Evolutionary conservation across 1,140 invertebrate genomes (phyloP).

Genomic region (Drosophila paulistorum): DNA sequence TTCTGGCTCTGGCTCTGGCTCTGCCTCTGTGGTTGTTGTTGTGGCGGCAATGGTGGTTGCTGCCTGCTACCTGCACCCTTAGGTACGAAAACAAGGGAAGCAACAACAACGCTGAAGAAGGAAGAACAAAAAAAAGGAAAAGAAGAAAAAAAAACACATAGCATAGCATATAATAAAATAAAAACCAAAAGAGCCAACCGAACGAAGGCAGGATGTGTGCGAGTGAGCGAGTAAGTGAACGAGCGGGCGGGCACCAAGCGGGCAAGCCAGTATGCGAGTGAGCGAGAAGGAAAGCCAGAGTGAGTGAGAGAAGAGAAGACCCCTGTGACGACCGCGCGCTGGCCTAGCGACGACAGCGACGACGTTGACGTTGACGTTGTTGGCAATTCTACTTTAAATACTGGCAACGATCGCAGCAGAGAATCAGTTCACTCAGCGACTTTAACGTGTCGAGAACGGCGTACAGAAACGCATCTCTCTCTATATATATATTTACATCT

Average conservation of each 20-base stretch:
- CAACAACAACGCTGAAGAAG: neutral
- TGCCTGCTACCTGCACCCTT: slow-evolving; percentile 78
- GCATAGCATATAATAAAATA: slow-evolving; percentile 26
- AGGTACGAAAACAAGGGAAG: slow-evolving; percentile 30
- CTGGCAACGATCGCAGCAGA: slow-evolving; percentile 81
- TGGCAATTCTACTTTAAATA: slow-evolving; percentile 82
- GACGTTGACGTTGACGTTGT: slow-evolving; percentile 41
- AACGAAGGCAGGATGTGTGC: slow-evolving; percentile 40
- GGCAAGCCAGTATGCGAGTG: slow-evolving; percentile 16
- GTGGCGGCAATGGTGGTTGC: slow-evolving; percentile 83
- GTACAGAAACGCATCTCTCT: slow-evolving; percentile 12
- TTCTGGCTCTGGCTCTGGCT: neutral
- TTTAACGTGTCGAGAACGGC: slow-evolving; percentile 81
- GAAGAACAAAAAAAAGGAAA: neutral
- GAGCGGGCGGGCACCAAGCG: slow-evolving; percentile 3
- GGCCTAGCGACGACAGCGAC: slow-evolving; percentile 22
- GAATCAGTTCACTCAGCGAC: slow-evolving; percentile 83
- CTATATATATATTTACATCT: neutral
- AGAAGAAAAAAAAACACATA: slow-evolving; percentile 33
- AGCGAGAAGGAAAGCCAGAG: neutral
- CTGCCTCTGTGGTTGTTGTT: slow-evolving; percentile 63
- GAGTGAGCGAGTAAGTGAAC: slow-evolving; percentile 22
- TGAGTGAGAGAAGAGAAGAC: slow-evolving; percentile 10
- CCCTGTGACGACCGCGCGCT: slow-evolving; percentile 9
- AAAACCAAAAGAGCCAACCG: slow-evolving; percentile 58